Evolutionary conservation across 2,113 vertebrate species (phyloP), one percentile per base, ranked within the genome.

Genomic region (Peucedramus taeniatus): DNA sequence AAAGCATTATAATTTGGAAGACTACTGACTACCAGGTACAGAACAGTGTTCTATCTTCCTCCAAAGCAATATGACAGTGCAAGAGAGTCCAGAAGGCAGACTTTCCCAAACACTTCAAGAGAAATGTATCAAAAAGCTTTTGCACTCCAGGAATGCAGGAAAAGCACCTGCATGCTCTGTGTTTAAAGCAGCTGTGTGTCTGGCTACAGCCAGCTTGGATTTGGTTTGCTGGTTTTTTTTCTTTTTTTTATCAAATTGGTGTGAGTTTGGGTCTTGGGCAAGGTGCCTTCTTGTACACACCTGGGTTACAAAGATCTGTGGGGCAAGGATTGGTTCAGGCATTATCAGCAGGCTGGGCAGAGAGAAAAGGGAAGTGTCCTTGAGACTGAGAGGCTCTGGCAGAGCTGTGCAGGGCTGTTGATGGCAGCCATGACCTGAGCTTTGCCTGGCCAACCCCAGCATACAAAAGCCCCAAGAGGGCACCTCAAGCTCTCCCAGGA

Each of bases 61-160:
- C 31, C 35, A 82, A 69, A 79, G 16, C 57, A 79, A 11, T 69
- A 87, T 30, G 49, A 81, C n/a, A 22, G 50, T 83, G 44, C 77
- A 81, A 68, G 83, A 75, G 69, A 95, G 70, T 70, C 17, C 72
- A 21, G 35, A 71, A 91, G 16, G 54, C 53, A 94, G 90, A 86
- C 70, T 76, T 96, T 83, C 57, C 82, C 49, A 70, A 74, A 85
- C 60, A 88, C 68, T 95, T 94, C 53, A 64, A 53, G 17, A 44
- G 26, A 82, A 94, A 85, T 37, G 53, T 78, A 92, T 24, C 78
- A 76, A 83, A 84, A 94, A 66, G 24, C 47, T 37, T 79, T 91
- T 92, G 50, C 22, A 50, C 1, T 33, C 7, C 28, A 2, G 9
- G 50, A 27, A n/a, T 66, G 40, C 17, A 53, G 28, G 61, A 66